phyloP scores from a whole-genome alignment of 2,888 invertebrate species.

The Notodonta dromedarius region DNA sequence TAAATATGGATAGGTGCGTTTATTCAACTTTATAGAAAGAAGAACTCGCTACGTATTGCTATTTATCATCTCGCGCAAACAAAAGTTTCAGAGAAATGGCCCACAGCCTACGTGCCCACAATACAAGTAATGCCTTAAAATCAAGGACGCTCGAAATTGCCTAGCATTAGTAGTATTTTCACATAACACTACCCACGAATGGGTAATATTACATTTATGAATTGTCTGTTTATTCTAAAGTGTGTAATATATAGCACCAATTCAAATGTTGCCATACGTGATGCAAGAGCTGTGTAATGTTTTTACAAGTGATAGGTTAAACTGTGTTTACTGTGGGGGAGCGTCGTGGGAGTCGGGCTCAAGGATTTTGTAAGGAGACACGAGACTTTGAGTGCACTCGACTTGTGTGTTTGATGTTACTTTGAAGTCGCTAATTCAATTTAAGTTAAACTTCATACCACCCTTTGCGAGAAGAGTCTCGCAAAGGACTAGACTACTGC shows the following conservation, averaged over 20 bases:
- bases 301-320: not conserved
- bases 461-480: too few species aligned
- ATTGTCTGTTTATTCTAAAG: not conserved
- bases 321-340: not conserved
- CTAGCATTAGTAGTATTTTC: constrained; percentile 3
- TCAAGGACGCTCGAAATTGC: constrained; percentile 4
- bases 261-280: not conserved
- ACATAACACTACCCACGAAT: not conserved
- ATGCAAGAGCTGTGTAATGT: not conserved
- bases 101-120: not conserved
- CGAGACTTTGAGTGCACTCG: constrained; percentile 1
- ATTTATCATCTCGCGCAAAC: constrained; percentile 6
- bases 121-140: constrained; percentile 1
- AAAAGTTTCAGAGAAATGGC: constrained; percentile 6
- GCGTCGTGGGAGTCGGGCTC: not conserved
- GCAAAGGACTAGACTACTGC: too few species aligned
- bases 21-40: not conserved
- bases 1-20: not conserved
- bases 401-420: not conserved
- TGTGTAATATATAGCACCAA: not conserved
- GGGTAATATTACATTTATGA: not conserved
- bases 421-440: not conserved
- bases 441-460: too few species aligned
- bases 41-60: not conserved
- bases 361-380: not conserved